A percentile compares a stretch with the other conserved stretches of the same genome.
These are phyloP conservation scores for Okamejei kenojei DNA, from an alignment of 2,797 vertebrate species.

Conservation along the genomic window DNA sequence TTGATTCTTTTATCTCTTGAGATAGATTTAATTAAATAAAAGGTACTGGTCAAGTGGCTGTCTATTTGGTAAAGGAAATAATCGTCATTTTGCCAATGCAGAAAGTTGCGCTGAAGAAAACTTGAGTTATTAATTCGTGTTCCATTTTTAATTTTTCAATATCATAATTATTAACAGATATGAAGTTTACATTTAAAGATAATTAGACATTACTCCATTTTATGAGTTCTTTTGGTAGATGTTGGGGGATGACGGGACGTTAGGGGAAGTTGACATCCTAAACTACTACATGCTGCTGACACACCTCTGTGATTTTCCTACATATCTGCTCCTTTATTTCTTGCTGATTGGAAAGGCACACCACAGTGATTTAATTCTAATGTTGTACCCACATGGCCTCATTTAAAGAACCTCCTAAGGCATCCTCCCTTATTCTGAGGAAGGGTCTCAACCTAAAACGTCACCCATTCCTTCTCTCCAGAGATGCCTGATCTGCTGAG, in stretches of 20 bases:
- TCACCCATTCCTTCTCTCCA: no score
- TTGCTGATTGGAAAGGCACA: no score
- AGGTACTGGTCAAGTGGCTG: not conserved
- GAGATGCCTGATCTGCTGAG: no score
- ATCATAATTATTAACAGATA: not conserved
- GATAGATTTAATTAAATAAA: not conserved
- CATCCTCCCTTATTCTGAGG: no score
- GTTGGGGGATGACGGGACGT: not conserved
- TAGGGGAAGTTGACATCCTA: no score
- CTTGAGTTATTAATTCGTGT: not conserved
- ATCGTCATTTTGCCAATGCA: not conserved
- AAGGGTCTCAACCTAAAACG: no score
- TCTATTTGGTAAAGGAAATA: not conserved
- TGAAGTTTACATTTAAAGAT: not conserved
- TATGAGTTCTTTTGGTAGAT: not conserved
- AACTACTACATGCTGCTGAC: no score
- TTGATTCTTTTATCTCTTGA: not conserved
- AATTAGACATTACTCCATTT: not conserved
- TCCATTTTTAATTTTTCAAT: not conserved
- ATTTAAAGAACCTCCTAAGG: no score
- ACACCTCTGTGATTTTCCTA: no score
- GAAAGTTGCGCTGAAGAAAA: not conserved
- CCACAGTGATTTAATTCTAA: no score
- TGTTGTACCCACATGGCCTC: no score
- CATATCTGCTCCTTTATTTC: no score